These are phyloP conservation scores for Talpa occidentalis DNA, from an alignment of 2,113 vertebrate species.

Conservation along the genomic window DNA sequence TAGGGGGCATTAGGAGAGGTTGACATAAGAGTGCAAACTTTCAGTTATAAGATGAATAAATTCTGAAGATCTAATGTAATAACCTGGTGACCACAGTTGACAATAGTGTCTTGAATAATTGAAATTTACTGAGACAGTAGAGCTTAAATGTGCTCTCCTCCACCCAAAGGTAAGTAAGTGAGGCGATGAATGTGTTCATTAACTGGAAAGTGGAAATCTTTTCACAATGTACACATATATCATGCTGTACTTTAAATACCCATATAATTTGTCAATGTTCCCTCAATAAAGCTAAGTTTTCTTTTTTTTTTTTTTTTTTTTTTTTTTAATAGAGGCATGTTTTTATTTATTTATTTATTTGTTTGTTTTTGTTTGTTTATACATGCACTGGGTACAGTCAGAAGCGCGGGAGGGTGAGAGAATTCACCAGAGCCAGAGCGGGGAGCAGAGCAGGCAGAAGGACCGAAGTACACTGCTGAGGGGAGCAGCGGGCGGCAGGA, in stretches of 20 bases:
- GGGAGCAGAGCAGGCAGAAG: too few species aligned
- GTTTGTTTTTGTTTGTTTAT: too few species aligned
- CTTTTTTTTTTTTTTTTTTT: too few species aligned
- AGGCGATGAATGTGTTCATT: background rate
- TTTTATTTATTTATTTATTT: too few species aligned
- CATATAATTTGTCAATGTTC: background rate
- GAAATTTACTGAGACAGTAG: background rate
- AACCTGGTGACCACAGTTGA: background rate
- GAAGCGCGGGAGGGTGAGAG: too few species aligned
- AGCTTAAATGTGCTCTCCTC: background rate
- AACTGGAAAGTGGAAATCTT: background rate
- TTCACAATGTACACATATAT: background rate
- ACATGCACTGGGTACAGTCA: too few species aligned
- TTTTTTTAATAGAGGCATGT: too few species aligned
- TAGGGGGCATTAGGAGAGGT: background rate
- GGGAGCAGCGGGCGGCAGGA: too few species aligned
- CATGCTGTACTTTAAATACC: background rate
- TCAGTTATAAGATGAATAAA: background rate
- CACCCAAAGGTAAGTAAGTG: background rate
- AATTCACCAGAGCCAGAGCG: too few species aligned
- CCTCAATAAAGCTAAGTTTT: background rate
- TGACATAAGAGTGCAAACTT: background rate
- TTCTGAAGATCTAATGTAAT: background rate
- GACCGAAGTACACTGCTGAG: too few species aligned
- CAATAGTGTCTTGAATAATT: background rate